Evolutionary conservation across 2,113 vertebrate species (phyloP), one percentile per base, ranked within the genome.

Genomic region (Oostethus manadensis): DNA sequence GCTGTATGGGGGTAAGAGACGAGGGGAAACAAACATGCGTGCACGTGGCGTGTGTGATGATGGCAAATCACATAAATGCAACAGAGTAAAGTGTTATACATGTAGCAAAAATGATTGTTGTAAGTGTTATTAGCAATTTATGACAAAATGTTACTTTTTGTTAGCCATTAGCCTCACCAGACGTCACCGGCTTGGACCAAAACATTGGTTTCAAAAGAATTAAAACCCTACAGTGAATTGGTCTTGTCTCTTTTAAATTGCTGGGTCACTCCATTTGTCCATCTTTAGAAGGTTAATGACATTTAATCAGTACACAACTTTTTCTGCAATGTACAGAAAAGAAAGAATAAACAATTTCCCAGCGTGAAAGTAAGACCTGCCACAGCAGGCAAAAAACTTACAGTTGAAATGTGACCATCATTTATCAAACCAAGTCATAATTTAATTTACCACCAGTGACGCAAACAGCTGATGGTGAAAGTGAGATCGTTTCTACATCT

Each of bases 401-500:
- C 57, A 58, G 60, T 80, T 76, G 45, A 40, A 40, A 40, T 40
- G 53, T 55, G 53, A 55, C 53, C 40, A 42, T 55, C 18, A 55
- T 55, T 40, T 40, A 40, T 55, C 53, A 38, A 55, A 55, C 33
- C n/a, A 40, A 55, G 51, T n/a, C 13, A 18, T 55, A 55, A 55
- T 55, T 55, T 8, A 40, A 78, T 54, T 70, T 55, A 40, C 29
- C 58, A 38, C 47, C 64, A 58, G 42, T 63, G 59, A 70, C 66
- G 51, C 43, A 62, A 64, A 60, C 35, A 75, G 33, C 22, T 46
- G 60, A 43, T 43, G 16, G 49, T 56, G 23, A 55, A 26, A 23
- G 18, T 29, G 44, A 78, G 69, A 71, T 74, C 70, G 68, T 80
- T 78, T 57, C 40, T 70, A 57, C 75, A 74, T 87, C 82, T 84